Evolutionary conservation across 1,140 invertebrate species (phyloP).

Genomic region (Drosophila subpulchrella): DNA sequence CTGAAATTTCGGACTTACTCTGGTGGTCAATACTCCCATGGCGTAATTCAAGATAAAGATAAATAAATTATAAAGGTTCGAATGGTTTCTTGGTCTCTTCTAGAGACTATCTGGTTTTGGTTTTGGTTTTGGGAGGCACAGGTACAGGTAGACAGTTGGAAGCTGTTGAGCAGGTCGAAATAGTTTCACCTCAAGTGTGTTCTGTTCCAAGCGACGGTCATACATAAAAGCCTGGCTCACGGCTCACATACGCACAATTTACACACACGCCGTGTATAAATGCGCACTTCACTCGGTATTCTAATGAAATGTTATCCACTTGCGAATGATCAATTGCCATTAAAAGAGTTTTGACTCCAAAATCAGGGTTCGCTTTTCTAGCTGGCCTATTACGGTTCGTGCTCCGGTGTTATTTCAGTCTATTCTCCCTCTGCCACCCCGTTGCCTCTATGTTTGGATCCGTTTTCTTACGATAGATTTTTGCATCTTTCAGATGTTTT

Average conservation of each 20-base stretch:
- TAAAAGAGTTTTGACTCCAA: conserved; percentile 84
- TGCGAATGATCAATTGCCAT: conserved; percentile 84
- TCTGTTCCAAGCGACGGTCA: conserved; percentile 61
- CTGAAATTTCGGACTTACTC: conserved; percentile 82
- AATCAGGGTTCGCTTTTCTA: conserved; percentile 59
- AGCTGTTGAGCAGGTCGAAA: conserved; percentile 83
- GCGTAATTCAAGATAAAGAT: conserved; percentile 83
- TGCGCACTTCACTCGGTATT: conserved; percentile 73
- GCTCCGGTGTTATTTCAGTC: conserved; percentile 16
- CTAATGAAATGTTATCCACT: conserved; percentile 84
- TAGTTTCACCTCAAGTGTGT: conserved; percentile 81
- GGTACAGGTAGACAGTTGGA: conserved; percentile 74
- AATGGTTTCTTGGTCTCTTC: conserved; percentile 41
- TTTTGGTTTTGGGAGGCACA: conserved; percentile 74
- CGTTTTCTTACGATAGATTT: background rate
- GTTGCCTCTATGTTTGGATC: background rate
- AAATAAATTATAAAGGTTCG: conserved; percentile 82
- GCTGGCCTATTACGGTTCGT: conserved; percentile 34
- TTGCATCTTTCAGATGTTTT: background rate
- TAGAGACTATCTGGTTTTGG: conserved; percentile 74
- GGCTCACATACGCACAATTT: conserved; percentile 20
- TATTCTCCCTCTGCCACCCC: background rate
- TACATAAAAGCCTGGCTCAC: conserved; percentile 25
- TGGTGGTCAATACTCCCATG: conserved; percentile 84
- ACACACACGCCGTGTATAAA: conserved; percentile 10